Conservation (phyloP, 2,888 invertebrate genomes). For the Patella caerulea region DNA sequence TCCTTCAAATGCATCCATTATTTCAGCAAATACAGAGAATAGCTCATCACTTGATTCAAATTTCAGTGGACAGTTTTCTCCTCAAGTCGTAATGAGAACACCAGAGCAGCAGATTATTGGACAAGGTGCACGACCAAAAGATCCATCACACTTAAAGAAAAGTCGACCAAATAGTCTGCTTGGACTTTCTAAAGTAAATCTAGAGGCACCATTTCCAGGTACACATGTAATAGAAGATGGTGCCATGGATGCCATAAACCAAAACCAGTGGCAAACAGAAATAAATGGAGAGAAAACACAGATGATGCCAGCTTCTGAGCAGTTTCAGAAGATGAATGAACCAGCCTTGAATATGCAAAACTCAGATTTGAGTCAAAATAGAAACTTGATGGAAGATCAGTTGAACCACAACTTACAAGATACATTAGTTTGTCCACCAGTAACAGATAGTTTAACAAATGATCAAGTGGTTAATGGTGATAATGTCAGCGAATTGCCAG, state of each 20-base stretch:
- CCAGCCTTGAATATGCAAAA: background rate
- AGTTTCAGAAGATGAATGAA: background rate
- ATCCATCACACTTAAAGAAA: constrained; percentile 45
- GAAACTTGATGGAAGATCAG: background rate
- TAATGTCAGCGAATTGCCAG: constrained; percentile 28
- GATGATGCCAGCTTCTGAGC: constrained; percentile 6
- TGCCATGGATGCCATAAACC: background rate
- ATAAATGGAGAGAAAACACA: background rate
- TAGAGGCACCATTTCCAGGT: constrained; percentile 36
- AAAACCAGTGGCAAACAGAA: background rate
- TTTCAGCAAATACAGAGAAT: background rate
- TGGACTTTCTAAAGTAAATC: constrained; percentile 57
- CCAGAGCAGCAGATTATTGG: constrained; percentile 25
- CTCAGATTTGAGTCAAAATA: background rate
- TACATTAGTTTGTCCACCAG: background rate
- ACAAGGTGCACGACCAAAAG: constrained; percentile 59
- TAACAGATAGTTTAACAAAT: constrained; percentile 4
- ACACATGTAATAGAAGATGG: constrained; percentile 13
- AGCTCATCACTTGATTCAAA: background rate
- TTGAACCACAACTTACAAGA: background rate
- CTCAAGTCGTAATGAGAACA: background rate
- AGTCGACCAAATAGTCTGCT: constrained; percentile 58
- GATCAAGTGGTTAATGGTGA: constrained; percentile 7
- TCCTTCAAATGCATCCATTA: background rate
- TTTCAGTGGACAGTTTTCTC: background rate